A percentile compares a stretch with the other conserved stretches of the same genome.
Conservation (phyloP, 2,113 vertebrate species). For the Dinomys branickii region DNA sequence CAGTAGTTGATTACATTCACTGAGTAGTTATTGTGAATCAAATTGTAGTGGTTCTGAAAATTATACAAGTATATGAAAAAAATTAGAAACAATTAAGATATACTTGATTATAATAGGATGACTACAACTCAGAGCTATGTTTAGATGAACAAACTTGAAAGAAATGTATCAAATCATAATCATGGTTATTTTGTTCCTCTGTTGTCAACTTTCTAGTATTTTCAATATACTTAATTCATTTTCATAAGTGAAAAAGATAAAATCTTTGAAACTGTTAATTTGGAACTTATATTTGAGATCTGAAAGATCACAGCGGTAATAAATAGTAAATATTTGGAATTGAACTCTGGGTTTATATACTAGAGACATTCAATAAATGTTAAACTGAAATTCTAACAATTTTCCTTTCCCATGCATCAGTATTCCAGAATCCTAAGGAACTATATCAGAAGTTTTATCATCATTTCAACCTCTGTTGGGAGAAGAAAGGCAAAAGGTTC, state of each 20-base stretch:
- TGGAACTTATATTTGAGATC: background rate
- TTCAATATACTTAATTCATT: background rate
- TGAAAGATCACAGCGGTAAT: background rate
- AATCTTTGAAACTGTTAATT: background rate
- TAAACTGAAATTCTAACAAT: background rate
- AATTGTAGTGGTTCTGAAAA: background rate
- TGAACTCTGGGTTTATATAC: background rate
- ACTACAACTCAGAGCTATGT: background rate
- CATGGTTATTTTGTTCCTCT: background rate
- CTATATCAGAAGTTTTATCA: background rate
- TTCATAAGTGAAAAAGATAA: slow-evolving; percentile 4
- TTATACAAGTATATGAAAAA: background rate
- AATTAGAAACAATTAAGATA: slow-evolving; percentile 31
- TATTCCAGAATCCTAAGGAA: background rate
- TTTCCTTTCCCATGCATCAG: background rate
- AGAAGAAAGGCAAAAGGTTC: background rate
- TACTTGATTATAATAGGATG: background rate
- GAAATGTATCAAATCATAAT: background rate
- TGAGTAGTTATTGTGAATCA: background rate
- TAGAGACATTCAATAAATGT: background rate
- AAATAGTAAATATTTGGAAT: background rate
- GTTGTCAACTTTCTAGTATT: background rate
- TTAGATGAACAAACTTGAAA: background rate
- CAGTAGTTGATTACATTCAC: slow-evolving; percentile 25
- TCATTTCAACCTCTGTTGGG: background rate